phyloP scores from a whole-genome alignment of 1,140 invertebrate species.

The Samia ricini region DNA sequence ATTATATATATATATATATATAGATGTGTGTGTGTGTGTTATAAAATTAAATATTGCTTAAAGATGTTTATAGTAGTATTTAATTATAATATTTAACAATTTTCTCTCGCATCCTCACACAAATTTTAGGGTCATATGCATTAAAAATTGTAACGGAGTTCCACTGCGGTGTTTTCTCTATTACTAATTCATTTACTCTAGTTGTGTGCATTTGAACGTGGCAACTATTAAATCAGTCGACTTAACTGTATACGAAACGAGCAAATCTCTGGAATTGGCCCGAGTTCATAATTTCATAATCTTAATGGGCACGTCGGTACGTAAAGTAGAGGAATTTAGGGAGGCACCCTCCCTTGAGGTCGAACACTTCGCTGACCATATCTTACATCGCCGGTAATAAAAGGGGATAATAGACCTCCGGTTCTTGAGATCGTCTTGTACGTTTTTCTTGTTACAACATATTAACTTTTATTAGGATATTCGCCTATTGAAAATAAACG shows the following conservation, averaged over 20 bases:
- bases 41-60: too few species aligned
- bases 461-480: constrained; percentile 19
- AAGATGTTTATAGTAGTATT: too few species aligned
- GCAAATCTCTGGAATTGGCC: constrained; percentile 52
- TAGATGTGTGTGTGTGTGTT: too few species aligned
- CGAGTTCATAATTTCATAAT: constrained; percentile 71
- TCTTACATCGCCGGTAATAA: constrained; percentile 41
- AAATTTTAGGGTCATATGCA: too few species aligned
- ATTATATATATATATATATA: too few species aligned
- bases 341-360: constrained; percentile 41
- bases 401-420: constrained; percentile 23
- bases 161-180: too few species aligned
- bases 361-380: constrained; percentile 58
- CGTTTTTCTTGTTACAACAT: constrained; percentile 16
- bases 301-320: constrained; percentile 56
- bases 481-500: constrained; percentile 10
- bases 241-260: constrained; percentile 39
- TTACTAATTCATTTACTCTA: constrained; percentile 4
- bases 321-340: constrained; percentile 67
- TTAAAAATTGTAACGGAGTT: too few species aligned
- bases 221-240: constrained; percentile 38
- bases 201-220: constrained; percentile 12
- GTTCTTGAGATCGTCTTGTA: constrained; percentile 25
- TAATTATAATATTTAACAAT: too few species aligned
- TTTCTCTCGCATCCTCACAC: too few species aligned